These are phyloP conservation scores for Nomada lathburiana DNA, from an alignment of 2,888 invertebrate species.

Conservation along the genomic window DNA sequence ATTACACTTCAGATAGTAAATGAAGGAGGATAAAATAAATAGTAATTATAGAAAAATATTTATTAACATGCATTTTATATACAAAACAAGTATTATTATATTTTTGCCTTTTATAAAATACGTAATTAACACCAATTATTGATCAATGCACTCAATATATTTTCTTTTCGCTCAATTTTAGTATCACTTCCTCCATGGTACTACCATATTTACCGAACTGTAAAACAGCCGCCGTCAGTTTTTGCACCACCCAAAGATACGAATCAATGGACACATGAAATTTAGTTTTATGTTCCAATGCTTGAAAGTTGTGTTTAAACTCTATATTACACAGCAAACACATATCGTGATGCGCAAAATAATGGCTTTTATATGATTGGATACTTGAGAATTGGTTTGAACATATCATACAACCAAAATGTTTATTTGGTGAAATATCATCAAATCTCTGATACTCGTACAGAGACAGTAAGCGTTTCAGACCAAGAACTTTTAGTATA, in stretches of 20 bases:
- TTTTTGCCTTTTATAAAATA: too few relatives aligned
- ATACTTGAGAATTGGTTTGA: constrained; percentile 19
- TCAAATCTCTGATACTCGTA: constrained; percentile 47
- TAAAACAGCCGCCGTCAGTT: constrained; percentile 28
- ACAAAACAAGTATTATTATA: background rate
- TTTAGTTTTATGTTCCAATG: constrained; percentile 52
- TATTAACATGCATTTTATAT: background rate
- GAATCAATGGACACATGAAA: constrained; percentile 30
- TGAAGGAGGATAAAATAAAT: background rate
- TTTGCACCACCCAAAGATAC: constrained; percentile 47
- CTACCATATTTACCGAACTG: constrained; percentile 2
- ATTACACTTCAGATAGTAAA: background rate
- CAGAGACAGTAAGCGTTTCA: constrained; percentile 35
- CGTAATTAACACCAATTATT: background rate
- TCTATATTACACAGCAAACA: constrained; percentile 50
- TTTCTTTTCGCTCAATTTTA: constrained; percentile 17
- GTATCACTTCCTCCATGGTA: constrained; percentile 31
- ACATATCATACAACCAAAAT: constrained; percentile 36
- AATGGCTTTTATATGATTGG: constrained; percentile 35
- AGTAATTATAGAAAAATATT: background rate
- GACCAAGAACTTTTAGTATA: constrained; percentile 29
- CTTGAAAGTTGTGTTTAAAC: constrained; percentile 35
- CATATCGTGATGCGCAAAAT: constrained; percentile 42
- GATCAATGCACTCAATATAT: background rate
- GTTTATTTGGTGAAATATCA: background rate